Base-by-base conservation (phyloP, 2,888 invertebrate species). In the Capitulum mitella region DNA sequence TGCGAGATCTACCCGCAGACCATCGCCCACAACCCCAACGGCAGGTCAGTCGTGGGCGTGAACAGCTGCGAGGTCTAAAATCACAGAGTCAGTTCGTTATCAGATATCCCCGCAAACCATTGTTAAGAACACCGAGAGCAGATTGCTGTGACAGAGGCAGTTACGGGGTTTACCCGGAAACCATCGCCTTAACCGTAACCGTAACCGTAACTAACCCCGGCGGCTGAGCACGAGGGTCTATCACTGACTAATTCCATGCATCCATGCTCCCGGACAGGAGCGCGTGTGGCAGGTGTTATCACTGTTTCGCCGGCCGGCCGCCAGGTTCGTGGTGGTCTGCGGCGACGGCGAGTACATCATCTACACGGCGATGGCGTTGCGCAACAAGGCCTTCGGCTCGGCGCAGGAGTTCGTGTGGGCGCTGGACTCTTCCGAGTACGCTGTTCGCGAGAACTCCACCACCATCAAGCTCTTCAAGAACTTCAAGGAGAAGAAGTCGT, bases 391-490 rank as follows among this genome's bases (percentile, higher is more conserved):
- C 1, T 99, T 98, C 85, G 99, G 99, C 0, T 92, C 95, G 22
- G 98, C 98, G 0, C 95, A 97, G 83, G 99, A 99, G 87, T 99
- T 99, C 85, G 98, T 98, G 0, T 99, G 99, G 99, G 96, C 97
- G 0, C 89, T 92, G 77, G 99, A 99, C 85, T 95, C 97, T 51
- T 96, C 95, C 75, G 95, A 98, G 81, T 90, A 89, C 84, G 90
- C 89, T 78, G 88, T 89, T 79, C 87, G 96, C 34, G 98, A 99
- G 86, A 93, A 93, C 79, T 93, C 93, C 76, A 94, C 93, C 78
- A 92, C 92, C 1, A 92, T 99, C 37, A 94, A 93, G 84, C 92
- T 99, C 64, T 99, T 96, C 88, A 97, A 98, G 85, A 98, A 98
- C 86, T 99, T 99, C 87, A 99, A 99, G 85, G 97, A 98, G 85